These are phyloP conservation scores for Camptogramma bilineatum DNA, from an alignment of 2,888 invertebrate species.

Conservation along the genomic window DNA sequence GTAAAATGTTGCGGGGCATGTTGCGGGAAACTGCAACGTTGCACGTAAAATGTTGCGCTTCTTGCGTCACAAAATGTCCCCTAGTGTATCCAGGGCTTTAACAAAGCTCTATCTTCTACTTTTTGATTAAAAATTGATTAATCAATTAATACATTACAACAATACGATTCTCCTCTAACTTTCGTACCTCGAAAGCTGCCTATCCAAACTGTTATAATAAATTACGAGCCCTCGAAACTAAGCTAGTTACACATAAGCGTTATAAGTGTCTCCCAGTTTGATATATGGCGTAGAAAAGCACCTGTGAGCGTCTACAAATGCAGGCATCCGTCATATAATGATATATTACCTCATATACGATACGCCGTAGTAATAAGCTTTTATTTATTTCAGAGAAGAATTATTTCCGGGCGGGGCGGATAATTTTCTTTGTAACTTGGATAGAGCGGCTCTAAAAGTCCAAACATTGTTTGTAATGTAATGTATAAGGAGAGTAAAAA, in stretches of 20 bases:
- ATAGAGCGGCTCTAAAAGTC: not conserved
- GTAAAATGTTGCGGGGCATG: too few relatives aligned
- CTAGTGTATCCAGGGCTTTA: too few relatives aligned
- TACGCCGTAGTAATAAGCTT: constrained; percentile 29
- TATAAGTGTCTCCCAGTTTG: constrained; percentile 40
- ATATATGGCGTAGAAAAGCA: constrained; percentile 51
- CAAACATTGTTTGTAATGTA: not conserved
- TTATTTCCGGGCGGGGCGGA: constrained; percentile 23
- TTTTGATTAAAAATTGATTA: too few relatives aligned
- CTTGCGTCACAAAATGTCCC: too few relatives aligned
- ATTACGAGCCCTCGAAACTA: constrained; percentile 50
- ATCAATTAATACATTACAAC: too few relatives aligned
- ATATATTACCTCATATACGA: constrained; percentile 47
- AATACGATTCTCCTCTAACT: not conserved
- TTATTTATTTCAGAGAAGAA: constrained; percentile 31
- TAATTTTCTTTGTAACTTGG: not conserved
- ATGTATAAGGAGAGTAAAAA: too few relatives aligned
- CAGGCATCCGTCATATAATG: constrained; percentile 56
- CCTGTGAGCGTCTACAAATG: constrained; percentile 55
- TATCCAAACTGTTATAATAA: constrained; percentile 50
- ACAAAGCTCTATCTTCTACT: too few relatives aligned
- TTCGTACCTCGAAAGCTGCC: constrained; percentile 1
- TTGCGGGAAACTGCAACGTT: too few relatives aligned
- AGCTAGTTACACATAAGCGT: constrained; percentile 47
- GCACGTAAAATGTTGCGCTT: too few relatives aligned